Conservation (phyloP, 1,140 invertebrate genomes). For the Heliconius nattereri region DNA sequence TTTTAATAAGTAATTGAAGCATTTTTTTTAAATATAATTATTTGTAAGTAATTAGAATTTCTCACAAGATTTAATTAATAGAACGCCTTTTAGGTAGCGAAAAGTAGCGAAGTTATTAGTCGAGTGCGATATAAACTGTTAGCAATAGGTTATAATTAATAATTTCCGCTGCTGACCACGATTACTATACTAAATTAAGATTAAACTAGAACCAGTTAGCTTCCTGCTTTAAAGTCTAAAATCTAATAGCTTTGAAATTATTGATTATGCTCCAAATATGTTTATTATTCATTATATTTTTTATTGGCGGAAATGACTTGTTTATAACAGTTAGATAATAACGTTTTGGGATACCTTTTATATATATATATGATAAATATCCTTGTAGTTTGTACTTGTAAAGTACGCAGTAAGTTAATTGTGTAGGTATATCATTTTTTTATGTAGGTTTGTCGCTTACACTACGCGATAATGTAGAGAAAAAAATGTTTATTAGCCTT, state of each 20-base stretch:
- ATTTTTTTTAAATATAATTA: not conserved
- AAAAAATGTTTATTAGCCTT: no score
- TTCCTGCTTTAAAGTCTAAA: constrained; percentile 46
- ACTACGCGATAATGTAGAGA: not conserved
- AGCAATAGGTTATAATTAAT: constrained; percentile 46
- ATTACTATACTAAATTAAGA: constrained; percentile 47
- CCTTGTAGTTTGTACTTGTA: not conserved
- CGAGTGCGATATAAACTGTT: constrained; percentile 35
- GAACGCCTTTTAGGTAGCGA: constrained; percentile 29
- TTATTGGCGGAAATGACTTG: constrained; percentile 32
- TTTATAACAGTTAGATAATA: constrained; percentile 25
- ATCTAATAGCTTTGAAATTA: constrained; percentile 35
- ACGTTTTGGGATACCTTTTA: constrained; percentile 17
- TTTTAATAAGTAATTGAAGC: no score
- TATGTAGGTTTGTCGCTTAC: no score
- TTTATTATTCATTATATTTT: constrained; percentile 33
- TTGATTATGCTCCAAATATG: constrained; percentile 32
- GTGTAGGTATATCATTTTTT: no score
- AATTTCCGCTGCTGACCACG: constrained; percentile 45
- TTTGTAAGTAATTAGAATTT: not conserved
- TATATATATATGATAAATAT: not conserved
- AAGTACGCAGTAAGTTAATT: not conserved
- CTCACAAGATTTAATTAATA: not conserved
- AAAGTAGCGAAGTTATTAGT: constrained; percentile 12
- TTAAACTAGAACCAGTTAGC: constrained; percentile 44